Base-by-base conservation (phyloP, 1,140 invertebrate species). In the Caenorhabditis inopinata region DNA sequence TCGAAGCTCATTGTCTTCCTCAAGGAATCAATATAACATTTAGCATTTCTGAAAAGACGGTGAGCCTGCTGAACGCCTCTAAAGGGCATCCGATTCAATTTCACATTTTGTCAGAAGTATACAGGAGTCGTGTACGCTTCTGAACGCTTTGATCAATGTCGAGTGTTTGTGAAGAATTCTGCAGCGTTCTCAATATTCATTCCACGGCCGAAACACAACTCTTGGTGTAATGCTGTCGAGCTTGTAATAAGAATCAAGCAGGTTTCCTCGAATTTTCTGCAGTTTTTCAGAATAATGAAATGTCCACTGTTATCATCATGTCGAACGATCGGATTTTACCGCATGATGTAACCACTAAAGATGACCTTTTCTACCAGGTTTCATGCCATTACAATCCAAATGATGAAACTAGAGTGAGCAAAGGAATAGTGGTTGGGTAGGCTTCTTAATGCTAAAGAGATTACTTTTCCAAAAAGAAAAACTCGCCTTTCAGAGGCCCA, bases 1-100 rank as follows among this genome's bases (percentile, higher is more conserved):
- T 80, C 6, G 46, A 46, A 1, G 79, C 79, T 21, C 16, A 75
- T 14, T 80, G 79, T 46, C 29, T 80, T 14, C 46, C 32, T 14
- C 68, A 80, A 49, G 79, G 79, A 58, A 51, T 80, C 14, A 80
- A 80, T 27, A 51, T 80, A 9, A 80, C 79, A 25, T 58, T 80
- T 48, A 29, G 48, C 21, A 38, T 47, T 23, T 42, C 46, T 4
- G 25, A 32, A 62, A 48, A 29, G 0, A 32, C n/a, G 12, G 38
- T 58, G 5, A 42, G 14, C 25, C 29, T 76, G 0, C 1, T 6
- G 21, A 16, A 48, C 5, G 1, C n/a, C n/a, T n/a, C n/a, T n/a
- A n/a, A n/a, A 27, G 3, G 18, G 18, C 1, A 21, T 12, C 21
- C 35, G 16, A 21, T 38, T 0, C 46, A 11, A 21, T 16, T 48